A percentile compares a stretch with the other conserved stretches of the same genome.
These are phyloP conservation scores for Lucilia sericata DNA, from an alignment of 1,140 invertebrate species.

Conservation along the genomic window DNA sequence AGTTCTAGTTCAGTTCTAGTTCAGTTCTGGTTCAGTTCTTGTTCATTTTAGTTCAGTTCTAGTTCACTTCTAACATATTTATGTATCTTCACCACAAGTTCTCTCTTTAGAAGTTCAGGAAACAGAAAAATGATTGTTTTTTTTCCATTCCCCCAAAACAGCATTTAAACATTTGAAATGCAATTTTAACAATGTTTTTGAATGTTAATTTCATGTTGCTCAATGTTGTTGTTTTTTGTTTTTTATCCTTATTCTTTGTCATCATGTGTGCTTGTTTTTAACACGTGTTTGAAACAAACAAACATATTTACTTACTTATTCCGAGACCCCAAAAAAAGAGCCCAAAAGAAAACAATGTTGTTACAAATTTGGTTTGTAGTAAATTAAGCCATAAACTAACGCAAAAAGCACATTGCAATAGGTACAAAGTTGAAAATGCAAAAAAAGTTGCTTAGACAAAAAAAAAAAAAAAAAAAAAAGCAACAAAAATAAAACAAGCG, in stretches of 20 bases:
- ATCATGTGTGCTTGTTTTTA: slow-evolving; percentile 14
- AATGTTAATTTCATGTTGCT: slow-evolving; percentile 21
- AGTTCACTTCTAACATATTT: no score
- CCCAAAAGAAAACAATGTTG: neutral
- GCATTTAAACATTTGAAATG: no score
- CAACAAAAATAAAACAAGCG: neutral
- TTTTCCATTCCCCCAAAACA: no score
- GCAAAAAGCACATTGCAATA: neutral
- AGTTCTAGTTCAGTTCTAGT: no score
- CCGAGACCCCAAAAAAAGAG: neutral
- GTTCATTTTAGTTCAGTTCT: no score
- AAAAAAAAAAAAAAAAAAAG: no score
- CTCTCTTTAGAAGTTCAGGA: no score
- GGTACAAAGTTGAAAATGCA: neutral
- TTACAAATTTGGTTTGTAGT: slow-evolving; percentile 21
- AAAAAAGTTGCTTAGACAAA: neutral
- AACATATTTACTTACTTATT: neutral
- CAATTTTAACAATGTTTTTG: neutral
- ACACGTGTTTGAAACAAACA: neutral
- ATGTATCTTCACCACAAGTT: no score
- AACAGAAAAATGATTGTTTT: no score
- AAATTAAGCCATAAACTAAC: slow-evolving; percentile 23
- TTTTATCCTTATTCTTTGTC: neutral
- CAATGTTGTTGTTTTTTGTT: neutral
- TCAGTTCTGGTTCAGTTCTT: no score